Conservation (phyloP, 2,113 vertebrate species). For the Lepus americanus region DNA sequence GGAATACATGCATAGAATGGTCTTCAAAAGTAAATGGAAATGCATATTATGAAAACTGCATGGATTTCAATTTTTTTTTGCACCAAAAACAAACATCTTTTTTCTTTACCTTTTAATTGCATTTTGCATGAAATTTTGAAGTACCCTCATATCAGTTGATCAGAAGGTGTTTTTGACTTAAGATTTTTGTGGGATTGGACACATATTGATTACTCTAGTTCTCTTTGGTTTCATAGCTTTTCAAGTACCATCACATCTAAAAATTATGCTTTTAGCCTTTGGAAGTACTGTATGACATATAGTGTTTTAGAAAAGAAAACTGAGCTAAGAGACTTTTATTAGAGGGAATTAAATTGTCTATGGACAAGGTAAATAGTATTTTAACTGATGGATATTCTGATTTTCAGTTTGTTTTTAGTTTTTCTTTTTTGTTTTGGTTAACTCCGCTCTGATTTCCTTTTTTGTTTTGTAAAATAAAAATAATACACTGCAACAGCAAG, state of each 20-base stretch:
- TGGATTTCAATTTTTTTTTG: too few relatives aligned
- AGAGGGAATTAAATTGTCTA: background rate
- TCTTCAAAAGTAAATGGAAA: too few relatives aligned
- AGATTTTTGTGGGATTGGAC: background rate
- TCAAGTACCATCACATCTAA: background rate
- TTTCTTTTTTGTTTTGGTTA: slow-evolving; percentile 50
- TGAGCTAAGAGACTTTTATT: background rate
- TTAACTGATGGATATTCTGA: background rate
- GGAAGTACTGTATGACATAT: background rate
- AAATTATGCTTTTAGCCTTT: slow-evolving; percentile 51
- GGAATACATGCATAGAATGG: too few relatives aligned
- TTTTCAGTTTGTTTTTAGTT: slow-evolving; percentile 34
- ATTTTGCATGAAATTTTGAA: too few relatives aligned
- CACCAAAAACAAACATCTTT: too few relatives aligned
- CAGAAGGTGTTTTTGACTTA: slow-evolving; percentile 9
- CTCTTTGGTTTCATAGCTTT: slow-evolving; percentile 47
- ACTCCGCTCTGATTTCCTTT: background rate
- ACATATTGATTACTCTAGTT: background rate
- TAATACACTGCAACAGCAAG: slow-evolving; percentile 1
- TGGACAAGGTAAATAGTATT: background rate
- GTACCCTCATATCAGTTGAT: background rate
- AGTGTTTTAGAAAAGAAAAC: slow-evolving; percentile 30
- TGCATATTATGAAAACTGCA: too few relatives aligned
- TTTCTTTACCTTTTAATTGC: too few relatives aligned
- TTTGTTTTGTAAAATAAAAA: slow-evolving; percentile 55